These are phyloP conservation scores for Ariopsis seemanni DNA, from an alignment of 2,113 vertebrate genomes.

Conservation along the genomic window DNA sequence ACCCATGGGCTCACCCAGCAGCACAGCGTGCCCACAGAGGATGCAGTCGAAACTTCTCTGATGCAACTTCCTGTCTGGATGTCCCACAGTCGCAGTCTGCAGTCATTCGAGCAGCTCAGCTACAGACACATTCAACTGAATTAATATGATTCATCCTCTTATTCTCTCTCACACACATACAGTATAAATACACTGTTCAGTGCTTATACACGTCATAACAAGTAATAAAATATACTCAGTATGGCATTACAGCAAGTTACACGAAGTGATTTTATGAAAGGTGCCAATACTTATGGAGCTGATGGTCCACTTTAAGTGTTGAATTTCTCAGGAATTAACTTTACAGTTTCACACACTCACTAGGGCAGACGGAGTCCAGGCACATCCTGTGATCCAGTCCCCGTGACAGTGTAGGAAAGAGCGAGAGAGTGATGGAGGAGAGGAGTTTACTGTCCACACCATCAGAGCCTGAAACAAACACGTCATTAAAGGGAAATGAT, in stretches of 20 bases:
- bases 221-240: background rate
- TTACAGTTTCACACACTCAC: conserved; percentile 40
- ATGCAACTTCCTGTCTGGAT: conserved; percentile 60
- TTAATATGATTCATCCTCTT: background rate
- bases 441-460: conserved; percentile 74
- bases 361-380: conserved; percentile 71
- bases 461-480: conserved; percentile 68
- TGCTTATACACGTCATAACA: background rate
- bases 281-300: background rate
- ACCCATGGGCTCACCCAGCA: conserved; percentile 70
- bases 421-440: conserved; percentile 63
- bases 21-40: conserved; percentile 72
- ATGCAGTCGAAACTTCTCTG: conserved; percentile 71
- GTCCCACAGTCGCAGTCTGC: conserved; percentile 79
- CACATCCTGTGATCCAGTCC: conserved; percentile 85
- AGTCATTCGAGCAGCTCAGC: conserved; percentile 80
- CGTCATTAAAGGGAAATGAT: background rate
- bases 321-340: background rate
- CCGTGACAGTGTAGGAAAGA: conserved; percentile 76
- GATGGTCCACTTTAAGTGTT: background rate
- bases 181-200: background rate
- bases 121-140: conserved; percentile 48
- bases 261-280: background rate
- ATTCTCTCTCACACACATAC: background rate
- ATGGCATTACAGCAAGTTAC: background rate